These are phyloP conservation scores for Hybos culiciformis DNA, from an alignment of 2,888 invertebrate genomes.

Conservation along the genomic window DNA sequence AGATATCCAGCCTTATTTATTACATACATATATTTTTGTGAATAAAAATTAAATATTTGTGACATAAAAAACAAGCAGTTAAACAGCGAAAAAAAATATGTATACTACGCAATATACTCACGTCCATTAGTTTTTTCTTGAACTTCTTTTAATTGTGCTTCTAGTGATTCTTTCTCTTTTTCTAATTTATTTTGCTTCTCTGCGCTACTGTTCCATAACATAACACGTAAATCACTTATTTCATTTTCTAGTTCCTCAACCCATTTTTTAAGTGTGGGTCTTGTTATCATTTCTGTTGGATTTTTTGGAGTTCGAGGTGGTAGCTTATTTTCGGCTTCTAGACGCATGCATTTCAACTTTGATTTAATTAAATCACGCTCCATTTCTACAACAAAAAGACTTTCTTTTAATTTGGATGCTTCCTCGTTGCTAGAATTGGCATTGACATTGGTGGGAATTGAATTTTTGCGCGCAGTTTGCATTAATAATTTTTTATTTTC, in stretches of 20 bases:
- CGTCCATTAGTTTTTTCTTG: constrained; percentile 43
- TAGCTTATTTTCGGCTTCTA: constrained; percentile 49
- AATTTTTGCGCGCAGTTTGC: constrained; percentile 38
- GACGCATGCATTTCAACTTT: constrained; percentile 49
- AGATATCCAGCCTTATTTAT: too few species aligned
- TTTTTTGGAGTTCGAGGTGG: constrained; percentile 60
- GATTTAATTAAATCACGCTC: constrained; percentile 52
- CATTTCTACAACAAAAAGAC: constrained; percentile 42
- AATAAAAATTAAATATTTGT: background rate
- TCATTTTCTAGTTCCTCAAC: constrained; percentile 79
- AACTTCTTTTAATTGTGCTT: constrained; percentile 50
- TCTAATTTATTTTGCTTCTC: constrained; percentile 42
- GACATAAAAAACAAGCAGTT: background rate
- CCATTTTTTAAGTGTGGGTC: constrained; percentile 52
- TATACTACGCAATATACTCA: background rate
- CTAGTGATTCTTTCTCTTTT: constrained; percentile 48
- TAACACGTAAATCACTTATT: constrained; percentile 43
- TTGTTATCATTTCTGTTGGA: constrained; percentile 45
- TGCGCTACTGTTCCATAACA: constrained; percentile 32
- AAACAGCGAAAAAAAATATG: background rate
- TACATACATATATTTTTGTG: background rate
- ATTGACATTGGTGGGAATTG: constrained; percentile 23
- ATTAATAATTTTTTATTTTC: constrained; percentile 59
- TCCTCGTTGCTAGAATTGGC: constrained; percentile 25
- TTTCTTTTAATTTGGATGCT: constrained; percentile 42